phyloP scores from a whole-genome alignment of 2,797 vertebrate species.

The Petrocephalus sullivani region DNA sequence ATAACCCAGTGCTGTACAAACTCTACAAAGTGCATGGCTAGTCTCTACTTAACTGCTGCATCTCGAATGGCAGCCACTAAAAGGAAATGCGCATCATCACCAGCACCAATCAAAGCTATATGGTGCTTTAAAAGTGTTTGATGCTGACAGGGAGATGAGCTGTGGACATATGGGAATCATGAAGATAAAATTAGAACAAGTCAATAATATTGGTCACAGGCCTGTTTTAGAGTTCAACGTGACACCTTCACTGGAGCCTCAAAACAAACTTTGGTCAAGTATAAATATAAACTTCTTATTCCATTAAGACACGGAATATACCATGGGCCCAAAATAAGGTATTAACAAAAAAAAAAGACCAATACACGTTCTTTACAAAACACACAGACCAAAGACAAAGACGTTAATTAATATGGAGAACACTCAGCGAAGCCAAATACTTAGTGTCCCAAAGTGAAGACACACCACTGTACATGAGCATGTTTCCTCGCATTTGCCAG shows the following conservation, averaged over 20 bases:
- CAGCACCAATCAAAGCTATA: neutral
- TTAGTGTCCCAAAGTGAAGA: neutral
- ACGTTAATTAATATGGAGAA: neutral
- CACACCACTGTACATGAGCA: neutral
- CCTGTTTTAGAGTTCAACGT: constrained; percentile 40
- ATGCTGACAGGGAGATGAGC: constrained; percentile 23
- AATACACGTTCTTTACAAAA: neutral
- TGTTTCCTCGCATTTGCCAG: neutral
- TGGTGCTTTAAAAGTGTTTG: neutral
- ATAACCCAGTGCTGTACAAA: neutral
- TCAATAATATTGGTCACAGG: constrained; percentile 52
- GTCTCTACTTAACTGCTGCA: neutral
- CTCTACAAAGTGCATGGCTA: neutral
- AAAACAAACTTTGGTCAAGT: constrained; percentile 16
- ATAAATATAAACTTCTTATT: neutral
- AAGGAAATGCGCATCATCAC: neutral
- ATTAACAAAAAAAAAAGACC: neutral
- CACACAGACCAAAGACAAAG: neutral
- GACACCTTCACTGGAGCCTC: constrained; percentile 38
- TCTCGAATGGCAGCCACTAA: neutral
- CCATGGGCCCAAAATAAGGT: neutral
- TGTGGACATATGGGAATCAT: constrained; percentile 40
- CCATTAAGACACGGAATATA: neutral
- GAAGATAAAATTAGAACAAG: constrained; percentile 50
- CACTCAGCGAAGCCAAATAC: neutral